Conservation (phyloP, 1,140 invertebrate genomes). For the Drosophila cardini region DNA sequence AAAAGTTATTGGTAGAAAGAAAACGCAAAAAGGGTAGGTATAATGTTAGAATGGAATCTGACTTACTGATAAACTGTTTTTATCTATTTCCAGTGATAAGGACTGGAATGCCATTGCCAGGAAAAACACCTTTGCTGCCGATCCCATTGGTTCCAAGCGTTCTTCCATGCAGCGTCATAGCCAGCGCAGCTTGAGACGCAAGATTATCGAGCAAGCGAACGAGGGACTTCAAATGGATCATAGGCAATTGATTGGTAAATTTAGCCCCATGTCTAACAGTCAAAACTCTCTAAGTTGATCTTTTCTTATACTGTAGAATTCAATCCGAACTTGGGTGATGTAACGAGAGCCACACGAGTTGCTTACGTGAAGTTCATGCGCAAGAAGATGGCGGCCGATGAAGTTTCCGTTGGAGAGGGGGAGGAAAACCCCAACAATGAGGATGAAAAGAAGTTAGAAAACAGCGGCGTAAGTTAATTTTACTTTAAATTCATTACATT, state of each 20-base stretch:
- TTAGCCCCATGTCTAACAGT: not conserved
- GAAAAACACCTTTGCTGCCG: constrained; percentile 87
- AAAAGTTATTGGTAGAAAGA: constrained; percentile 89
- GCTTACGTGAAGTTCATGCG: constrained; percentile 95
- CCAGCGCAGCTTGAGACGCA: constrained; percentile 89
- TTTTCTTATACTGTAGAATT: constrained; percentile 86
- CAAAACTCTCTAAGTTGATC: not conserved
- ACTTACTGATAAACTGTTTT: not conserved
- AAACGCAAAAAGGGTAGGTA: constrained; percentile 85
- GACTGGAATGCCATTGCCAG: constrained; percentile 94
- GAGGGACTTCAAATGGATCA: constrained; percentile 84
- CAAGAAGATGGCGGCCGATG: constrained; percentile 85
- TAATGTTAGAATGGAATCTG: not conserved
- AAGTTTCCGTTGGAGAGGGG: constrained; percentile 62
- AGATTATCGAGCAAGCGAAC: constrained; percentile 88
- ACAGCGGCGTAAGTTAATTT: constrained; percentile 39
- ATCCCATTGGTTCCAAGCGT: constrained; percentile 92
- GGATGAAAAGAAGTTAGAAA: constrained; percentile 50
- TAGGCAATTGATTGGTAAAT: constrained; percentile 85
- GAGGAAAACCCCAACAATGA: constrained; percentile 33
- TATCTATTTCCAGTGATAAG: constrained; percentile 85
- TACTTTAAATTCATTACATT: not conserved
- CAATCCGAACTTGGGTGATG: constrained; percentile 91
- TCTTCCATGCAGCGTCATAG: constrained; percentile 87
- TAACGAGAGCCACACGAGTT: constrained; percentile 90